Evolutionary conservation across 2,797 vertebrate species (phyloP).

Genomic region (Sebastes nivosus): DNA sequence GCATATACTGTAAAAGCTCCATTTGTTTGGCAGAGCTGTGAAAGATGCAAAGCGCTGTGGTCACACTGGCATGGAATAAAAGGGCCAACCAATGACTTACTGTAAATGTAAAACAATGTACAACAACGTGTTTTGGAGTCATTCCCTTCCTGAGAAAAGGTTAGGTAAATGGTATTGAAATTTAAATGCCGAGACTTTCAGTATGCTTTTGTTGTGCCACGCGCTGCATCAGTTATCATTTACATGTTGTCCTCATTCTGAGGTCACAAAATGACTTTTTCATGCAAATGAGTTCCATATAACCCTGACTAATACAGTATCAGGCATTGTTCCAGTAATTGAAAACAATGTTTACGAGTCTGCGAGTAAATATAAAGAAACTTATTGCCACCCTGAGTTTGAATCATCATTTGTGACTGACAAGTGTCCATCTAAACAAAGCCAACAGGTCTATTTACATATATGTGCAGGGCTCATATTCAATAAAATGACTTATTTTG

Average conservation of each 20-base stretch:
- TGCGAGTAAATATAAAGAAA: constrained; percentile 13
- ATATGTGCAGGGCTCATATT: background rate
- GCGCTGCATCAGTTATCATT: constrained; percentile 66
- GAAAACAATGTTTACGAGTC: constrained; percentile 29
- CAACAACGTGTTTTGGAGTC: constrained; percentile 46
- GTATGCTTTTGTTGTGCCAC: constrained; percentile 48
- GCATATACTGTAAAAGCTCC: constrained; percentile 66
- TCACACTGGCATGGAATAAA: constrained; percentile 4
- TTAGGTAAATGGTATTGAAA: constrained; percentile 70
- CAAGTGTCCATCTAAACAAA: background rate
- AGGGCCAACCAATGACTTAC: constrained; percentile 16
- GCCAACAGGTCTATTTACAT: background rate
- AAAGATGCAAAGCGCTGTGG: constrained; percentile 78
- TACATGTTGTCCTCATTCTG: constrained; percentile 56
- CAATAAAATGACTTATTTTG: background rate
- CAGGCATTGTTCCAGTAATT: constrained; percentile 36
- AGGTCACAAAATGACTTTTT: constrained; percentile 14
- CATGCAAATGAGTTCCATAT: constrained; percentile 61
- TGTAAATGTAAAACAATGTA: constrained; percentile 55
- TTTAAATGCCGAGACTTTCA: constrained; percentile 49
- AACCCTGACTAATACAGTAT: constrained; percentile 14
- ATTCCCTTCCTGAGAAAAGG: constrained; percentile 42
- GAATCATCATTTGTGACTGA: constrained; percentile 9
- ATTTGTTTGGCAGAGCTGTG: constrained; percentile 74
- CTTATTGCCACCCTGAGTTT: background rate